Percentiles rank a stretch among this genome's conserved stretches.
Conservation (phyloP, 2,113 vertebrate genomes). For the Aythya baeri region DNA sequence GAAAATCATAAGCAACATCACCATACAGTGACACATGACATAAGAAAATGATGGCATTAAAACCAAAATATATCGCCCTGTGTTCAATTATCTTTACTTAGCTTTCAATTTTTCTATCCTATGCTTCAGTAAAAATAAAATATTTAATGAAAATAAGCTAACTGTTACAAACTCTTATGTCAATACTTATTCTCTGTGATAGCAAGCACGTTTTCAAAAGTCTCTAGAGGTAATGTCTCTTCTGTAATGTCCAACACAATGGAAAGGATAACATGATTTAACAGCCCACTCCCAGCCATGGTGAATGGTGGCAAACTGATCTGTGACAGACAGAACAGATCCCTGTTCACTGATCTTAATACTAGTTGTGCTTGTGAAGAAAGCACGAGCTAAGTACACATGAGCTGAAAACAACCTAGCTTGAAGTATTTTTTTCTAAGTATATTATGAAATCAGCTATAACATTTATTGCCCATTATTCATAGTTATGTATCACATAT, state of each 20-base stretch:
- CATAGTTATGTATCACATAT: not conserved
- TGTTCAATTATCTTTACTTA: not conserved
- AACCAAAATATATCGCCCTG: not conserved
- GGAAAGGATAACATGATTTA: not conserved
- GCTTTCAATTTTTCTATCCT: not conserved
- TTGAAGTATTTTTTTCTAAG: not conserved
- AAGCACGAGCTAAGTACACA: not conserved
- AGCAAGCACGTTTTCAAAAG: not conserved
- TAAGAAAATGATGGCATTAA: not conserved
- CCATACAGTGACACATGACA: not conserved
- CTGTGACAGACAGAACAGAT: not conserved
- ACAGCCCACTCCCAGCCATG: not conserved
- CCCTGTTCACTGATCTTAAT: not conserved
- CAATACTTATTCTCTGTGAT: not conserved
- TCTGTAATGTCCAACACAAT: not conserved
- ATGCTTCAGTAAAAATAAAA: not conserved
- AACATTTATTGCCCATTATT: not conserved
- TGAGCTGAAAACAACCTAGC: not conserved
- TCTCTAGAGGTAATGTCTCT: not conserved
- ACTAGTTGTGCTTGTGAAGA: not conserved
- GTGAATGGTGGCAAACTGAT: not conserved
- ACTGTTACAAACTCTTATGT: not conserved
- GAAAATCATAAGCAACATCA: not conserved
- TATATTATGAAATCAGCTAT: not conserved
- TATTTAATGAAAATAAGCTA: not conserved